Base-by-base conservation (phyloP, 2,113 vertebrate species). In the Petrocephalus zakoni region DNA sequence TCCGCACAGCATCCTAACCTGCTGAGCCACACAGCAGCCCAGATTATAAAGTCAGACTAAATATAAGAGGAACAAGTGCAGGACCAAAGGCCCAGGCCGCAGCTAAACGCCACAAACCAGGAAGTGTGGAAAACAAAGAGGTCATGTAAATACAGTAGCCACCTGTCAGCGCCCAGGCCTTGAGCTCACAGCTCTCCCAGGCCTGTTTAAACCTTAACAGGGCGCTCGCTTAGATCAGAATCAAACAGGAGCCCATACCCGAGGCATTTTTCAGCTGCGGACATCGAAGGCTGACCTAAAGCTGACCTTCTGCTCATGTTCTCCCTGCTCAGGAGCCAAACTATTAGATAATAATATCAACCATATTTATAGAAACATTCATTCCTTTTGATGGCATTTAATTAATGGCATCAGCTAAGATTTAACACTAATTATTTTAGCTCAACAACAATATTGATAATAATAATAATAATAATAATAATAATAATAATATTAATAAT, bases 181-280 rank as follows among this genome's bases (percentile, higher is more conserved):
- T n/a, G 22, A 64, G 21, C n/a, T 9, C 5, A 2, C 58, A n/a
- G n/a, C 10, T 3, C 25, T 4, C 61, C n/a, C 10, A 0, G 10
- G 25, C 64, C 68, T 75, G 68, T 75, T 75, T 75, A 75, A 75
- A 75, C 72, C 72, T 78, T 42, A 78, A 78, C 72, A 78, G 37
- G 72, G 19, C 2, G 34, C 72, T 78, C 15, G 17, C 13, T 78
- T 29, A 78, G 17, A 78, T 15, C 72, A 29, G 72, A 34, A 78
- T 78, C 72, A 78, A 78, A 78, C 34, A 13, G 6, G n/a, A 7
- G 37, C 72, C 17, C 29, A 78, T 37, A 78, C 72, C 72, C 7
- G 17, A 42, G 72, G 72, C 72, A 42, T 42, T 78, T 78, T 42
- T 78, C 29, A 42, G 34, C 29, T 17, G 34, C 4, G 15, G 72